phyloP scores from a whole-genome alignment of 2,797 vertebrate genomes.

The Balearica regulorum region DNA sequence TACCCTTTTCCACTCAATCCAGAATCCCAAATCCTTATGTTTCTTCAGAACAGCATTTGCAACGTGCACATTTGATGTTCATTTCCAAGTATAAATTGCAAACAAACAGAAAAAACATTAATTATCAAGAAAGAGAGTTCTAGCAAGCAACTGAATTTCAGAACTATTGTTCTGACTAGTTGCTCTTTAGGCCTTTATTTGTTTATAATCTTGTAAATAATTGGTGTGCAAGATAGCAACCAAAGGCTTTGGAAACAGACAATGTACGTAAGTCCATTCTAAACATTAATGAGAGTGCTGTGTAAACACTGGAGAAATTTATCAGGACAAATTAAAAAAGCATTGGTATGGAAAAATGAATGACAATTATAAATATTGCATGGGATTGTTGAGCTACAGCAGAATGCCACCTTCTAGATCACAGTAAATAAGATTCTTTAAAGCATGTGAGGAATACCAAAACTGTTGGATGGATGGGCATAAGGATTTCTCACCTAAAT shows the following conservation, averaged over 20 bases:
- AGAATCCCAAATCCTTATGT: neutral
- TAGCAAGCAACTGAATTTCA: neutral
- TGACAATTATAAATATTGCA: neutral
- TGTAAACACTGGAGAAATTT: neutral
- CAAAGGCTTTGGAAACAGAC: neutral
- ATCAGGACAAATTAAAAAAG: neutral
- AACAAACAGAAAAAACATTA: neutral
- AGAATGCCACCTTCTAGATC: neutral
- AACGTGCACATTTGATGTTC: accelerated
- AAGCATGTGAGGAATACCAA: neutral
- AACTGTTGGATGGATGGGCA: neutral
- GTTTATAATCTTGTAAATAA: neutral
- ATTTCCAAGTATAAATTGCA: neutral
- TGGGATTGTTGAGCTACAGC: neutral
- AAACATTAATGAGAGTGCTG: neutral
- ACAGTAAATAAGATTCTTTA: neutral
- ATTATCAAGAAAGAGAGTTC: neutral
- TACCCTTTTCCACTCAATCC: neutral
- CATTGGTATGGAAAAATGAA: neutral
- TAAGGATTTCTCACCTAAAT: neutral
- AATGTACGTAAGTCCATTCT: neutral
- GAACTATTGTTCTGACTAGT: neutral
- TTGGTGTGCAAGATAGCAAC: neutral
- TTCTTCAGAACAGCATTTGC: neutral
- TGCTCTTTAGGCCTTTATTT: neutral